Evolutionary conservation across 2,888 invertebrate genomes (phyloP).

Genomic region (Craniophora ligustri): DNA sequence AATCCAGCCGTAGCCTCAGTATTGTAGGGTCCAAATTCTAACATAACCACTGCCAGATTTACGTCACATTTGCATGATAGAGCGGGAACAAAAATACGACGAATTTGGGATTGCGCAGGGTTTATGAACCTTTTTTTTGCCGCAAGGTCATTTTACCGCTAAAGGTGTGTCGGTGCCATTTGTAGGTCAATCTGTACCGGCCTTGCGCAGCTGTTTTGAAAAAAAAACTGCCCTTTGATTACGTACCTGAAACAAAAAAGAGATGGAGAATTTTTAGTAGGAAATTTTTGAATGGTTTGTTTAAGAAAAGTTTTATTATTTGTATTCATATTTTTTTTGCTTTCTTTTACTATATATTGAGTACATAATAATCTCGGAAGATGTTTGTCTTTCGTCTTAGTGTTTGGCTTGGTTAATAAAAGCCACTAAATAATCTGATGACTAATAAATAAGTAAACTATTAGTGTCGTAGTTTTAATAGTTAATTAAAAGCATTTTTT

Average conservation of each 20-base stretch:
- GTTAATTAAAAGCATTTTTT: no score
- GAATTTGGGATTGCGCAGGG: constrained; percentile 41
- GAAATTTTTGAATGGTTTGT: not conserved
- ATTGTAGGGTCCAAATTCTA: not conserved
- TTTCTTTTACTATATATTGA: no score
- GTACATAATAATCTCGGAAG: no score
- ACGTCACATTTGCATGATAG: not conserved
- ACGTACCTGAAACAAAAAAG: constrained; percentile 65
- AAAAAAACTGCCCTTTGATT: constrained; percentile 35
- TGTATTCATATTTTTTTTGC: not conserved
- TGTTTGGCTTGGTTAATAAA: no score
- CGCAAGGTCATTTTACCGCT: constrained; percentile 54
- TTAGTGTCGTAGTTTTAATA: no score
- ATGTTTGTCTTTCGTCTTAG: no score
- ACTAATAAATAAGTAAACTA: no score
- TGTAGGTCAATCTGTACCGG: constrained; percentile 52
- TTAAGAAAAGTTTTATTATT: not conserved
- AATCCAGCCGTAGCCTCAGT: not conserved
- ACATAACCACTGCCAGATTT: not conserved
- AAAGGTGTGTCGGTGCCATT: constrained; percentile 47
- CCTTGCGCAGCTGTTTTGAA: constrained; percentile 42
- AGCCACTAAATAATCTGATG: no score
- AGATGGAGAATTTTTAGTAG: not conserved
- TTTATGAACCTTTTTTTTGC: constrained; percentile 42
- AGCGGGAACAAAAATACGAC: constrained; percentile 19